A percentile compares a stretch with the other conserved stretches of the same genome.
phyloP scores from a whole-genome alignment of 2,888 invertebrate genomes.

The Plemyria rubiginata region DNA sequence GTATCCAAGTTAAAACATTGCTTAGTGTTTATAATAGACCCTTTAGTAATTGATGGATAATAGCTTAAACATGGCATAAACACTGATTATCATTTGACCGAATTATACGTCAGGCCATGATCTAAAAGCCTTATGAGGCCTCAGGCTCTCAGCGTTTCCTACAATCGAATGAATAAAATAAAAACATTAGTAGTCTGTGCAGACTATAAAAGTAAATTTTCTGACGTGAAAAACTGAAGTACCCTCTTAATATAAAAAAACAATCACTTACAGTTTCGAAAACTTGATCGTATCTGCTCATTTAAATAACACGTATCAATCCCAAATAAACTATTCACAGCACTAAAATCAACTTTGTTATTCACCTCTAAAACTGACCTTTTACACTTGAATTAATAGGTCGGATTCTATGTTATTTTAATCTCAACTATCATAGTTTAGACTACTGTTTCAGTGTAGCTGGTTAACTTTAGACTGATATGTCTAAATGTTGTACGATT shows the following conservation, averaged over 20 bases:
- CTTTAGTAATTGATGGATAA: no score
- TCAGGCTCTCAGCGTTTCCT: no score
- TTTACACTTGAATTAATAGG: slow-evolving; percentile 15
- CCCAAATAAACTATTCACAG: slow-evolving; percentile 26
- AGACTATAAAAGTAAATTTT: no score
- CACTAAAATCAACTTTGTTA: slow-evolving; percentile 27
- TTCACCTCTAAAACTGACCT: slow-evolving; percentile 31
- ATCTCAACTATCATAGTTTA: neutral
- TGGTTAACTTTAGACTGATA: slow-evolving; percentile 10
- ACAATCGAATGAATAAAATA: no score
- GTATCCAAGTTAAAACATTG: no score
- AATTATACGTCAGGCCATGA: no score
- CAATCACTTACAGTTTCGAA: slow-evolving; percentile 27
- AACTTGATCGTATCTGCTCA: slow-evolving; percentile 33
- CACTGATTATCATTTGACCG: no score
- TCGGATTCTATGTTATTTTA: neutral
- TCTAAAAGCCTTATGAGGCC: no score
- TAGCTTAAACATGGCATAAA: no score
- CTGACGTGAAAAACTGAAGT: no score
- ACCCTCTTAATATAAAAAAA: neutral
- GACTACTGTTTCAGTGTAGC: neutral
- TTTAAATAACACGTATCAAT: slow-evolving; percentile 12
- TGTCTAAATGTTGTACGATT: slow-evolving; percentile 9
- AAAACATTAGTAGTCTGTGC: no score
- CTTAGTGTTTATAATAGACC: no score